Evolutionary conservation across 2,888 invertebrate species (phyloP).

Genomic region (Conistra vaccinii): DNA sequence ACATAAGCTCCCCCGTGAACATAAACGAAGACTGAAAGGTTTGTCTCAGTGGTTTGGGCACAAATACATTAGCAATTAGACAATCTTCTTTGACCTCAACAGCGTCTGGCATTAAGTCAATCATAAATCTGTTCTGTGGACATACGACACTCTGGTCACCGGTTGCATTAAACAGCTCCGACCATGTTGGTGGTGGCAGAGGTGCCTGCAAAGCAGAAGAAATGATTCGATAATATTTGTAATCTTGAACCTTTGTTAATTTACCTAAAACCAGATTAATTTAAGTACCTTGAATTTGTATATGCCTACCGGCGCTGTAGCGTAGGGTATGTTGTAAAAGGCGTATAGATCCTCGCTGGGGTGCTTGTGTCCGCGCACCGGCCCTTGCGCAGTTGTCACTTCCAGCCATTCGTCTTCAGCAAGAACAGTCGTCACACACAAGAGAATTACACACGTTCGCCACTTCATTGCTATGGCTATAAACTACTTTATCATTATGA

Average conservation of each 20-base stretch:
- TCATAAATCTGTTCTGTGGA: constrained; percentile 61
- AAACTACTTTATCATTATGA: not conserved
- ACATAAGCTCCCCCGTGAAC: constrained; percentile 75
- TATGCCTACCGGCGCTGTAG: constrained; percentile 72
- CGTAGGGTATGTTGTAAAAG: constrained; percentile 77
- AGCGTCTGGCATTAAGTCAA: not conserved
- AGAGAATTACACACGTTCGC: constrained; percentile 18
- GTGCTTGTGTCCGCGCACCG: constrained; percentile 55
- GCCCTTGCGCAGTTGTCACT: constrained; percentile 69
- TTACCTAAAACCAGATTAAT: too few species aligned
- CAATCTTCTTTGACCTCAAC: constrained; percentile 75
- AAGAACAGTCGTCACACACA: constrained; percentile 9
- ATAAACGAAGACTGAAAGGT: constrained; percentile 71
- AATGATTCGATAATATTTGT: too few species aligned
- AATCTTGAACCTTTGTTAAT: too few species aligned
- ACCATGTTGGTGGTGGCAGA: constrained; percentile 62
- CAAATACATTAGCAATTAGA: constrained; percentile 80
- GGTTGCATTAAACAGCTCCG: constrained; percentile 68
- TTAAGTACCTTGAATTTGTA: constrained; percentile 71
- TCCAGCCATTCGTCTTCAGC: constrained; percentile 49
- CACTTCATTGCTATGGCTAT: constrained; percentile 14
- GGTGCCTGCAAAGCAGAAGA: constrained; percentile 52
- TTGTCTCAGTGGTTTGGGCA: constrained; percentile 74
- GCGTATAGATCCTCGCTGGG: constrained; percentile 62
- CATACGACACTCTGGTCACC: constrained; percentile 69